phyloP scores from a whole-genome alignment of 2,888 invertebrate genomes.

The Bimastos eiseni region DNA sequence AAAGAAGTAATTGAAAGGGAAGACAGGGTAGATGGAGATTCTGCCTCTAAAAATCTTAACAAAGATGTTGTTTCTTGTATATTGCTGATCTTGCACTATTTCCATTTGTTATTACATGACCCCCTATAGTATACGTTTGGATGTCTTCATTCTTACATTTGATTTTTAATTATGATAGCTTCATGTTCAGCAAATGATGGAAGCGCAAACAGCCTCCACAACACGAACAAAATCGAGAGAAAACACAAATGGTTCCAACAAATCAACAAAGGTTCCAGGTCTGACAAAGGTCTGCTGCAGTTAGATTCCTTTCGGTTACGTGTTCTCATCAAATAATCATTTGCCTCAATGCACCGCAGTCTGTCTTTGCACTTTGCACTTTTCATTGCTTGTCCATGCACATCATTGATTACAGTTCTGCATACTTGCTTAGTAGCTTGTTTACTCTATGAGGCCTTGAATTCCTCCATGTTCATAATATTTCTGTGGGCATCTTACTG shows the following conservation, averaged over 20 bases:
- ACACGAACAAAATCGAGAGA: neutral
- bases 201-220: neutral
- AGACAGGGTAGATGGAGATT: neutral
- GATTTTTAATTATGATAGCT: slow-evolving; percentile 2
- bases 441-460: neutral
- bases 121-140: too few relatives aligned
- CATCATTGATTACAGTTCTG: neutral
- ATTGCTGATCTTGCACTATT: neutral
- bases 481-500: too few relatives aligned
- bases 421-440: neutral
- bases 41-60: neutral
- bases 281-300: neutral
- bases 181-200: neutral
- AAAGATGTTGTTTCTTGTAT: neutral
- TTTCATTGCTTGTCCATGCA: neutral
- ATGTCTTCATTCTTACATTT: neutral
- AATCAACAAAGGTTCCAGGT: neutral
- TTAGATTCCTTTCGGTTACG: neutral
- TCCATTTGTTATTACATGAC: neutral
- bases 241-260: neutral
- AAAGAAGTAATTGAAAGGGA: too few relatives aligned
- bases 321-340: neutral
- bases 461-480: neutral
- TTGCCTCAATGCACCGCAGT: neutral
- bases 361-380: neutral